Percentiles rank a stretch among this genome's conserved stretches.
Conservation (phyloP, 2,113 vertebrate genomes). For the Centropus unirufus region DNA sequence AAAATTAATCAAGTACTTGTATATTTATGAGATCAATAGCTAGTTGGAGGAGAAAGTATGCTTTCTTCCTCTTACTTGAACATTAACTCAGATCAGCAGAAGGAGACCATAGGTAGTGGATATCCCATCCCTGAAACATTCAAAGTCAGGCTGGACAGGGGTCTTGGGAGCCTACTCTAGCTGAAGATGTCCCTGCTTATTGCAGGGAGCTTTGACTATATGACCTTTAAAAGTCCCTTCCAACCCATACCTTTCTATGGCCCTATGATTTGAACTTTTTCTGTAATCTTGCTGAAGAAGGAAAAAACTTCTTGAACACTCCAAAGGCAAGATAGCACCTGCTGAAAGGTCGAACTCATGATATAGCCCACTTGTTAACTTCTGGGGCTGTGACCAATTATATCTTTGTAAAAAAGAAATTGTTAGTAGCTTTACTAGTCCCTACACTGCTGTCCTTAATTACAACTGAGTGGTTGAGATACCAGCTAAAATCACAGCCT, state of each 20-base stretch:
- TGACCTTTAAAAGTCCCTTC: neutral
- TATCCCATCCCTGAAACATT: neutral
- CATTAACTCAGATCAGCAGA: neutral
- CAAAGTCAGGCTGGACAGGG: neutral
- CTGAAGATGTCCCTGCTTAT: neutral
- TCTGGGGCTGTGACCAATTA: neutral
- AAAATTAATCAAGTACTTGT: neutral
- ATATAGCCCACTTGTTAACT: neutral
- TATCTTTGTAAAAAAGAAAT: neutral
- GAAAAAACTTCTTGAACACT: neutral
- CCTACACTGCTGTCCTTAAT: neutral
- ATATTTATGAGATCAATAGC: neutral
- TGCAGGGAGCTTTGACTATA: neutral
- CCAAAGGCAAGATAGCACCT: neutral
- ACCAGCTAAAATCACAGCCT: neutral
- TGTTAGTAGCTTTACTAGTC: neutral
- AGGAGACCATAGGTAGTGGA: neutral
- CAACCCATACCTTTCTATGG: neutral
- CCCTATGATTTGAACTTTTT: neutral
- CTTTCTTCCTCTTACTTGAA: neutral
- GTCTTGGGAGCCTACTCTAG: neutral
- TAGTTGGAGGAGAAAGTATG: neutral
- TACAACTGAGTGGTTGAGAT: neutral
- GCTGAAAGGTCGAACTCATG: neutral
- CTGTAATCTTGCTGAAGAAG: neutral